Base-by-base conservation (phyloP, 2,888 invertebrate genomes). In the Pseudococcus jackbeardsleyi region DNA sequence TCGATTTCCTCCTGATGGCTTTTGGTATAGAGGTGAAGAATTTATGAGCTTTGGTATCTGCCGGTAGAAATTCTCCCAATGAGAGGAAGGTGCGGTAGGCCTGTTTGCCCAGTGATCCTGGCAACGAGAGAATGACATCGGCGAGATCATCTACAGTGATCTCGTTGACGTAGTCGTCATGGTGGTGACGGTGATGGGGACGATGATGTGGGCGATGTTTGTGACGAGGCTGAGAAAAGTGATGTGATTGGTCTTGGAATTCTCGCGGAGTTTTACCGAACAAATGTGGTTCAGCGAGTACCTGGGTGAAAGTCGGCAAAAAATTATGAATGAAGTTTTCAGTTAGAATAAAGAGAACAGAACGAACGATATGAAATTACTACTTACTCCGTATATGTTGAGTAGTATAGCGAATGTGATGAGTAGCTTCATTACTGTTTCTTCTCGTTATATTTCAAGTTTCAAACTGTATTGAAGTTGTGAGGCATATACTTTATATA, bases 361-460 rank as follows among this genome's bases (percentile, higher is more conserved):
- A 68, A 6, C 0, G 12, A 72, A 33, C 3, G 33, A 33, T 0
- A 0, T 5, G 72, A 17, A 72, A 12, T 68, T 22, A 19, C 12
- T 33, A 72, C 72, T 72, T 72, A 72, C 72, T 33, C 72, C 72
- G 8, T 72, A 72, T 15, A 72, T 17, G 33, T 72, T 72, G 33
- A 72, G 33, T 0, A 72, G 72, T 19, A 72, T 33, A 33, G 72
- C 72, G 72, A 33, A 33, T 1, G 8, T 17, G 72, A 72, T 72
- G 0, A 72, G 12, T 72, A 72, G 15, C 72, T 72, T 72, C 72
- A 72, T 72, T 72, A 15, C n/a, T 72, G 72, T 5, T 26, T 72
- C 33, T 72, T 64, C 64, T 2, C 3, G 64, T 64, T 64, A 22
- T 22, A 7, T 12, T 64, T 64, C 64, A 22, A 64, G 22, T 64